Evolutionary conservation across 2,113 vertebrate species (phyloP).

Genomic region (Ginglymostoma cirratum): DNA sequence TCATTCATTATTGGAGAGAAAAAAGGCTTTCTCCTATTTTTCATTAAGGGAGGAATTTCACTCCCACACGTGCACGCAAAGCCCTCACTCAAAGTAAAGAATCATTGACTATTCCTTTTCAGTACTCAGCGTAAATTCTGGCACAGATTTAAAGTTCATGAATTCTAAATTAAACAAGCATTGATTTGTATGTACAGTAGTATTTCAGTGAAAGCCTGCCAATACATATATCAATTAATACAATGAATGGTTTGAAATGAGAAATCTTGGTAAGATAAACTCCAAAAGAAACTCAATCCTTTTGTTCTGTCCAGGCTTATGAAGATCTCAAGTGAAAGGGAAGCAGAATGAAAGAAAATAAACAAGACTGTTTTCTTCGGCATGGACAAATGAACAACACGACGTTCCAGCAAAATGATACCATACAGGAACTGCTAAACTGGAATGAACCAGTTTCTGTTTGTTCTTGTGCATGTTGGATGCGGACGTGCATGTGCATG

Average conservation of each 20-base stretch:
- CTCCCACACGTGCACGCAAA: constrained; percentile 8
- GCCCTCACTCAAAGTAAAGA: neutral
- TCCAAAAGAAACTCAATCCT: neutral
- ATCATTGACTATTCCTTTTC: neutral
- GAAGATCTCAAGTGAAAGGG: too few species aligned
- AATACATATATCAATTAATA: constrained; percentile 2
- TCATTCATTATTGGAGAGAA: constrained; percentile 22
- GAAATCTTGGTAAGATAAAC: neutral
- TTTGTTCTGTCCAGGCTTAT: neutral
- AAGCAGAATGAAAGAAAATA: neutral
- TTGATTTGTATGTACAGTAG: neutral
- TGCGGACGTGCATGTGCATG: neutral
- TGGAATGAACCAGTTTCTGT: neutral
- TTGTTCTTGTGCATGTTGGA: neutral
- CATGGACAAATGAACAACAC: neutral
- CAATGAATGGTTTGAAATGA: neutral
- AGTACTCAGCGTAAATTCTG: neutral
- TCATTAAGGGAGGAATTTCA: neutral
- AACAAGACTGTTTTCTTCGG: neutral
- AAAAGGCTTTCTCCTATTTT: constrained; percentile 14
- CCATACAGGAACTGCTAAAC: neutral
- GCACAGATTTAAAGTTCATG: constrained; percentile 18
- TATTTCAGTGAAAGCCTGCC: neutral
- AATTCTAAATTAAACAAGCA: constrained; percentile 21
- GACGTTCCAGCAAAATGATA: neutral